Base-by-base conservation (phyloP, 2,888 invertebrate species). In the Tromatobia lineatoria region DNA sequence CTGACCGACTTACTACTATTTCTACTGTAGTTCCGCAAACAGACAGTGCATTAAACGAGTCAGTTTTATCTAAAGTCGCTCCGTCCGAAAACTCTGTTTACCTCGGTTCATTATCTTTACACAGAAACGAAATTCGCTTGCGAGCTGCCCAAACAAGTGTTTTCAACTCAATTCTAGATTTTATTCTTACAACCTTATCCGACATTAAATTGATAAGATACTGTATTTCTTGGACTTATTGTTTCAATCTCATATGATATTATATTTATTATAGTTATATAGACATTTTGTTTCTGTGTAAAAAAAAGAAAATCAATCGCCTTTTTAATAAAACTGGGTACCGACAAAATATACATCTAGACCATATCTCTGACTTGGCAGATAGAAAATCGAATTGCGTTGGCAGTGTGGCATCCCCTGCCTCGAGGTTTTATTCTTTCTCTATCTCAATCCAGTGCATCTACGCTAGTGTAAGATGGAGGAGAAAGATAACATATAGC, bases 381-480 rank as follows among this genome's bases (percentile, higher is more conserved):
- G 73, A 59, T 73, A 59, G 59, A 73, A 73, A 73, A 73, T 73
- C 59, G 29, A 73, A 73, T 73, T 11, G 59, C 15, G 47, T 47
- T 29, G 59, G 25, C 42, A 71, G 42, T 47, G 52, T 54, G 54
- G 50, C 18, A 3, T 42, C 15, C 10, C 23, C 23, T 8, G 54
- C 45, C 79, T 64, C 67, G 69, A 69, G 78, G 69, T 69, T 73
- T 47, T n/a, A n/a, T n/a, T 77, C 77, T 66, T 77, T 18, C 74
- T 23, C 38, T 15, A 47, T 34, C 29, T 20, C 52, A 45, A 52
- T 61, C 59, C 29, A 25, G 54, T 42, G 6, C 29, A 29, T 29
- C 29, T 29, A 4, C 29, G 4, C 29, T 29, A 4, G 4, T 3
- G 29, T 29, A 4, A 29, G 29, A 3, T 29, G 29, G 29, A 29